These are phyloP conservation scores for Scyliorhinus canicula DNA, from an alignment of 2,797 vertebrate genomes.

Conservation along the genomic window DNA sequence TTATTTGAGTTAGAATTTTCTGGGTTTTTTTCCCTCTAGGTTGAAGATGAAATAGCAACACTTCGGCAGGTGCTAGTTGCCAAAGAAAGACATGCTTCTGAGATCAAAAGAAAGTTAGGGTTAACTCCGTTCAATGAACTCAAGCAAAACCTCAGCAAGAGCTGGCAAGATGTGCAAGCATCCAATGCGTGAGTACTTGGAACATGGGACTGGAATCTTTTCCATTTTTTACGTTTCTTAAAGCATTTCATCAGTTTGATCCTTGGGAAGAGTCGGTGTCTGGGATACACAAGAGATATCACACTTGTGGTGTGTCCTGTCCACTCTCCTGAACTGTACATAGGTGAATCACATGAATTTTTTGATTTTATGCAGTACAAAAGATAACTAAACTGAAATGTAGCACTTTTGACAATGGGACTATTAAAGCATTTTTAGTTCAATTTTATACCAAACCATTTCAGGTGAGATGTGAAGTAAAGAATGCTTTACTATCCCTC, in stretches of 20 bases:
- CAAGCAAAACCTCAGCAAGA: slow-evolving; percentile 78
- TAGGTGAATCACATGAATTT: not conserved
- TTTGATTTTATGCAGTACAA: not conserved
- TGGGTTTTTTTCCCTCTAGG: slow-evolving; percentile 57
- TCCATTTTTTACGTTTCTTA: not conserved
- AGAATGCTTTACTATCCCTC: not conserved
- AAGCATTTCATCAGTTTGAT: not conserved
- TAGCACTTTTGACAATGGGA: not conserved
- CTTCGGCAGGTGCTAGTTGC: slow-evolving; percentile 88
- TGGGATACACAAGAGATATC: too few relatives aligned
- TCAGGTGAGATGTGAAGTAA: not conserved
- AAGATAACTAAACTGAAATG: not conserved
- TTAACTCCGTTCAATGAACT: slow-evolving; percentile 79
- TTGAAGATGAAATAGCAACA: slow-evolving; percentile 92
- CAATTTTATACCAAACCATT: not conserved
- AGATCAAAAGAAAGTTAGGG: slow-evolving; percentile 89
- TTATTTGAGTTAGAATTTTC: not conserved
- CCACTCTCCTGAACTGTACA: not conserved
- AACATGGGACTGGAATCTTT: not conserved
- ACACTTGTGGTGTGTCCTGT: too few relatives aligned
- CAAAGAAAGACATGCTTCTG: slow-evolving; percentile 82
- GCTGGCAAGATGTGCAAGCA: slow-evolving; percentile 92
- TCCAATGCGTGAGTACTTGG: slow-evolving; percentile 78
- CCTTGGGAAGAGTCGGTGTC: not conserved
- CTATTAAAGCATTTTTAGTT: not conserved